A percentile compares a stretch with the other conserved stretches of the same genome.
Evolutionary conservation across 1,140 invertebrate species (phyloP).

Genomic region (Megalopta genalis): DNA sequence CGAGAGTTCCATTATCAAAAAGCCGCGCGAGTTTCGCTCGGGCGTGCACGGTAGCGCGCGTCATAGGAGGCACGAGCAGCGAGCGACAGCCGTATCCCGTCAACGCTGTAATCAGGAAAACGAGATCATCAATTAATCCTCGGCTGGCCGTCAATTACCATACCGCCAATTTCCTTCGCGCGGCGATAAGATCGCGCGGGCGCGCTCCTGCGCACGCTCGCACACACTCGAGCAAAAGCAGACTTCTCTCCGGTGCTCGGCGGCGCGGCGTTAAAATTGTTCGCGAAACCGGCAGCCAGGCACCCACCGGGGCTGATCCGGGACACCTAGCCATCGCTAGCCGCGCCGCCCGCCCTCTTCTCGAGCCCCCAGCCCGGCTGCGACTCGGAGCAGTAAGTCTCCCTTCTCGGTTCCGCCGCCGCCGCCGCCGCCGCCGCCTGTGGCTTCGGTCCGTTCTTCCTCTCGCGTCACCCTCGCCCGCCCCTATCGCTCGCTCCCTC

Average conservation of each 20-base stretch:
- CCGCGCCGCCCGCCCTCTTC: conserved; percentile 1
- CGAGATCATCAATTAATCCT: conserved; percentile 42
- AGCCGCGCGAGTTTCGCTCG: neutral
- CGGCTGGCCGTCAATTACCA: conserved; percentile 17
- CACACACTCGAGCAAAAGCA: too few relatives aligned
- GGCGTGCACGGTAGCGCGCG: neutral
- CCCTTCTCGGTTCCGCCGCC: conserved; percentile 63
- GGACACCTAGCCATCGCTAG: conserved; percentile 26
- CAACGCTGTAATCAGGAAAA: conserved; percentile 30
- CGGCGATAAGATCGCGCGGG: conserved; percentile 23
- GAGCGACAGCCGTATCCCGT: neutral
- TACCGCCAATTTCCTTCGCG: conserved; percentile 34
- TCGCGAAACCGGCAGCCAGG: neutral
- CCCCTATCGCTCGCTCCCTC: conserved; percentile 66
- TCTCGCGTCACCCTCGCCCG: conserved; percentile 60
- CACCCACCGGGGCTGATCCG: neutral
- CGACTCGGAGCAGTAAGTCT: conserved; percentile 64
- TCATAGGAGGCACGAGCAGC: neutral
- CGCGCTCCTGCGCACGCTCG: neutral
- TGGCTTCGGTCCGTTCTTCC: conserved; percentile 51
- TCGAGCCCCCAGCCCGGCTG: conserved; percentile 12
- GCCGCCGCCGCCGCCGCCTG: conserved; percentile 66
- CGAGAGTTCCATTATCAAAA: neutral
- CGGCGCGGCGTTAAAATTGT: conserved; percentile 35
- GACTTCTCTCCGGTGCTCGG: too few relatives aligned